Conservation (phyloP, 1,140 invertebrate species). For the Lucilia sericata region DNA sequence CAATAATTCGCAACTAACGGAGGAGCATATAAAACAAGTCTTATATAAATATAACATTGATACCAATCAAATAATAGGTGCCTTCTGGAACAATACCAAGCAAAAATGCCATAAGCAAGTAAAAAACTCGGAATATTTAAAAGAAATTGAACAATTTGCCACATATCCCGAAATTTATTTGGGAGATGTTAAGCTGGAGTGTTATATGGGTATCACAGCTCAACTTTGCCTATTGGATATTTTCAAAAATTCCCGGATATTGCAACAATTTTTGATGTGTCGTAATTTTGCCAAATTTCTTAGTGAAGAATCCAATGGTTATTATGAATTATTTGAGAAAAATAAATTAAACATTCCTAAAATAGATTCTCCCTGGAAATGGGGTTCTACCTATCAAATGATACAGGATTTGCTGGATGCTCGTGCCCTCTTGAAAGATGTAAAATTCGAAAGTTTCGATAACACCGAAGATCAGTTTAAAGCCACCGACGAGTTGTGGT, state of each 20-base stretch:
- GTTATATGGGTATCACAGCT: background rate
- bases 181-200: background rate
- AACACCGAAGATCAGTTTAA: background rate
- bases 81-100: background rate
- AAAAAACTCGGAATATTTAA: background rate
- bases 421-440: background rate
- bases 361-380: conserved; percentile 24
- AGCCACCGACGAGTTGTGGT: background rate
- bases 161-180: background rate
- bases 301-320: conserved; percentile 18
- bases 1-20: background rate
- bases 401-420: background rate
- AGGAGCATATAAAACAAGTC: background rate
- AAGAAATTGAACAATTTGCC: background rate
- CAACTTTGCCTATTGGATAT: background rate
- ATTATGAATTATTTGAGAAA: conserved; percentile 4
- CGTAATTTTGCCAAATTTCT: conserved; percentile 14
- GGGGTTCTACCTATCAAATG: conserved; percentile 24
- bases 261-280: conserved; percentile 10
- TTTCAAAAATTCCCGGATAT: background rate
- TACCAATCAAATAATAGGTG: background rate
- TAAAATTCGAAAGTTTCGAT: background rate
- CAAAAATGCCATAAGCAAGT: background rate
- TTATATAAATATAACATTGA: conserved; percentile 19
- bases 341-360: background rate